Evolutionary conservation across 2,888 invertebrate genomes (phyloP).

Genomic region (Lithophane semibrunnea): DNA sequence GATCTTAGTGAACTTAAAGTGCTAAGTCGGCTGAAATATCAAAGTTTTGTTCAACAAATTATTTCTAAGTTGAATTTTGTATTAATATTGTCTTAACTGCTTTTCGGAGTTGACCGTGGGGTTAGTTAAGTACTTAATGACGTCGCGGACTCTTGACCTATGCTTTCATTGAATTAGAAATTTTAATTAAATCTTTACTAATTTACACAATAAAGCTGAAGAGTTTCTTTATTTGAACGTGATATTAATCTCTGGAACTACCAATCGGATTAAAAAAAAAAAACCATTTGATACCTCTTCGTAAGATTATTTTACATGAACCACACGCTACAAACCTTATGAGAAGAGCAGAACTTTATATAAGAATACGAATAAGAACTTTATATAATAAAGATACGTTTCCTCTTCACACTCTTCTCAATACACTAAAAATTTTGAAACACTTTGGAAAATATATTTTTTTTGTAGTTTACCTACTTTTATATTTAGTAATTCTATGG

Average conservation of each 20-base stretch:
- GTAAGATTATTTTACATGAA: no score
- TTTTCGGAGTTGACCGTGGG: slow-evolving; percentile 39
- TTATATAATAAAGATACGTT: no score
- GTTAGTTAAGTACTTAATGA: slow-evolving; percentile 20
- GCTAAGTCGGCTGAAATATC: slow-evolving; percentile 47
- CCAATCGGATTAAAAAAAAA: no score
- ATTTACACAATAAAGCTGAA: no score
- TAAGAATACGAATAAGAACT: no score
- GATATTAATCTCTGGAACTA: no score
- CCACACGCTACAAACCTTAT: no score
- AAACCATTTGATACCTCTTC: no score
- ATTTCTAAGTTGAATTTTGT: slow-evolving; percentile 45
- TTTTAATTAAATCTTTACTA: neutral
- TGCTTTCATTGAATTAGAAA: neutral
- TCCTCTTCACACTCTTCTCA: neutral
- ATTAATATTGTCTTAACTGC: slow-evolving; percentile 19
- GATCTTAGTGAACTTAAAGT: slow-evolving; percentile 61
- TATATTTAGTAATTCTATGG: no score
- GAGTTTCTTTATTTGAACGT: no score
- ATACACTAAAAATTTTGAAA: neutral
- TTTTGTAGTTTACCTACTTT: neutral
- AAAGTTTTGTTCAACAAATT: slow-evolving; percentile 50
- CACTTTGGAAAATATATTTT: neutral
- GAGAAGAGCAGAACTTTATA: no score
- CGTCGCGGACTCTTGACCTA: slow-evolving; percentile 9